Percentiles rank a stretch among this genome's conserved stretches.
Conservation (phyloP, 2,888 invertebrate species). For the Cryptus viduatorius region DNA sequence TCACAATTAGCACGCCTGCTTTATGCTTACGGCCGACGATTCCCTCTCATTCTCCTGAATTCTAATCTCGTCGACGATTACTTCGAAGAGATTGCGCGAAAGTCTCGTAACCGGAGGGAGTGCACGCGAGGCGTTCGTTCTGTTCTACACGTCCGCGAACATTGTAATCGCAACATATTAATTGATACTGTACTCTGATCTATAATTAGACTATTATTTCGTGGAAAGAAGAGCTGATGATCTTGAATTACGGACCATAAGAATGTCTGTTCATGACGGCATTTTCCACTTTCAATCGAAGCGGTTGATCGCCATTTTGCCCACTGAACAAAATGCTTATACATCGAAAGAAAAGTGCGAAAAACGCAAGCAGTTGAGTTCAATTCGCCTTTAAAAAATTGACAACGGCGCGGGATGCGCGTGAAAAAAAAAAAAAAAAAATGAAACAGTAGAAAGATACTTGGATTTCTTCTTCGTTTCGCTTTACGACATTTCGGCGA, state of each 20-base stretch:
- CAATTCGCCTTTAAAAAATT: no score
- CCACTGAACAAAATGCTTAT: neutral
- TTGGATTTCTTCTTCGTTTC: slow-evolving; percentile 45
- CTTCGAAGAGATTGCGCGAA: slow-evolving; percentile 50
- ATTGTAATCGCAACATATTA: slow-evolving; percentile 26
- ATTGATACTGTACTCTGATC: slow-evolving; percentile 19
- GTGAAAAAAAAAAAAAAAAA: slow-evolving; percentile 4
- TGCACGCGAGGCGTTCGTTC: neutral
- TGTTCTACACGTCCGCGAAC: neutral
- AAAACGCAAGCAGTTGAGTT: neutral
- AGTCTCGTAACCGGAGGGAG: neutral
- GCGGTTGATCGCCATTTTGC: neutral
- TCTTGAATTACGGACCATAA: slow-evolving; percentile 11
- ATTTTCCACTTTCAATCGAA: neutral
- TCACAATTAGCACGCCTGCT: slow-evolving; percentile 79
- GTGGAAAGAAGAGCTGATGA: slow-evolving; percentile 9
- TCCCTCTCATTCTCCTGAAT: slow-evolving; percentile 23
- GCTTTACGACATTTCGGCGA: slow-evolving; percentile 39
- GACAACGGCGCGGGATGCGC: no score
- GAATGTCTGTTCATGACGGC: neutral
- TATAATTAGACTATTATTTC: slow-evolving; percentile 8
- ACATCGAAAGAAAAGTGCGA: neutral
- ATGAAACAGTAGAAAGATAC: slow-evolving; percentile 30
- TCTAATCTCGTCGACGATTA: slow-evolving; percentile 48
- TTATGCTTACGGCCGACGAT: slow-evolving; percentile 34